These are phyloP conservation scores for Cirrhinus molitorella DNA, from an alignment of 2,797 vertebrate genomes.

Conservation along the genomic window DNA sequence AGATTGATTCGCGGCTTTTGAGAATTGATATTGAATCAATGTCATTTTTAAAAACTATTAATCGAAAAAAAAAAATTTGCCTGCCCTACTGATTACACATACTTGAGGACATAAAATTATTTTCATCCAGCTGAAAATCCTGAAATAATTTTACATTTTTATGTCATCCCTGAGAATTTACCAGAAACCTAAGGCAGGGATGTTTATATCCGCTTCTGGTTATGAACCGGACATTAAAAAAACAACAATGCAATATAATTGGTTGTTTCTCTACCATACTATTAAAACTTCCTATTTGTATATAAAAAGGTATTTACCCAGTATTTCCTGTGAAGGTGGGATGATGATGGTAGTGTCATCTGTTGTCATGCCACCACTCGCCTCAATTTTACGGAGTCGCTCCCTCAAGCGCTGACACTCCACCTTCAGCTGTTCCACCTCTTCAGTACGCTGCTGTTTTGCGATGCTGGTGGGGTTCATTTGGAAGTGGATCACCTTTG, in stretches of 20 bases:
- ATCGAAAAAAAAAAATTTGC: no score
- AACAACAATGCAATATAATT: not conserved
- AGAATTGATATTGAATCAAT: no score
- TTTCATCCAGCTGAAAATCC: not conserved
- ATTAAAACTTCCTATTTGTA: not conserved
- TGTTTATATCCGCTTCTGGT: constrained; percentile 5
- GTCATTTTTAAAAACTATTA: no score
- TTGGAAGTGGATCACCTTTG: constrained; percentile 89
- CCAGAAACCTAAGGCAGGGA: not conserved
- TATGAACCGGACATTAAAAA: not conserved
- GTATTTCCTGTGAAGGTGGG: constrained; percentile 86
- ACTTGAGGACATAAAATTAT: no score
- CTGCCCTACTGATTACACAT: no score
- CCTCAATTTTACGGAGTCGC: constrained; percentile 81
- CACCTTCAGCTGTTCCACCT: constrained; percentile 82
- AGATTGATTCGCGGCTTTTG: no score
- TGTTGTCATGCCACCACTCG: constrained; percentile 69
- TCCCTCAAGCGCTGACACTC: constrained; percentile 87
- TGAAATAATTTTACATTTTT: not conserved
- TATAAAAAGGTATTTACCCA: constrained; percentile 80
- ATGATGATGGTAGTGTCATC: constrained; percentile 75
- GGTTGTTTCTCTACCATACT: not conserved
- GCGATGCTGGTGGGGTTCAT: constrained; percentile 87
- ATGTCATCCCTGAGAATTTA: not conserved
- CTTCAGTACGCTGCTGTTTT: constrained; percentile 85